A percentile compares a stretch with the other conserved stretches of the same genome.
These are phyloP conservation scores for Chinchilla lanigera DNA, from an alignment of 2,113 vertebrate species.

Conservation along the genomic window DNA sequence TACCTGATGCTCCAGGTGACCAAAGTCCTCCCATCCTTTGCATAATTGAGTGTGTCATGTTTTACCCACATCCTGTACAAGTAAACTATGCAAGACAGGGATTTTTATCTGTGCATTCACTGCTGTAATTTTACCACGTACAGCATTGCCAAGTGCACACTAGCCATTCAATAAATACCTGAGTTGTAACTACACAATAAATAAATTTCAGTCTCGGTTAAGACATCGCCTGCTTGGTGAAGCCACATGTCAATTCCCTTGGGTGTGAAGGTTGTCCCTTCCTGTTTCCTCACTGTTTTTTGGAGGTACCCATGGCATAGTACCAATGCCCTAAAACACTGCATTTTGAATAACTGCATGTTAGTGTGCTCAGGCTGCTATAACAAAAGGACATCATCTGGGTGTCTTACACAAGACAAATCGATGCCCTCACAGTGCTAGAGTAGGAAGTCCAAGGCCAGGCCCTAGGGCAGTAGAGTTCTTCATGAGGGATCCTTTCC, in stretches of 20 bases:
- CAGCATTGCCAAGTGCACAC: not conserved
- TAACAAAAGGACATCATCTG: not conserved
- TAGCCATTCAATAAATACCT: not conserved
- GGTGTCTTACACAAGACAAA: not conserved
- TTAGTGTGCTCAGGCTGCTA: not conserved
- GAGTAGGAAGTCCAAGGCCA: not conserved
- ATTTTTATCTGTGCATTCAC: not conserved
- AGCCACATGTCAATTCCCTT: not conserved
- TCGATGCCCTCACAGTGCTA: not conserved
- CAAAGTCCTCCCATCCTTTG: not conserved
- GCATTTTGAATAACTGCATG: not conserved
- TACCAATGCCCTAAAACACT: fast-evolving
- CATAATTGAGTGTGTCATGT: not conserved
- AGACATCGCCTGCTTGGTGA: not conserved
- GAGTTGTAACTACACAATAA: not conserved
- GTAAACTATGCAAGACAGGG: not conserved
- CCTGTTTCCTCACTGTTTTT: not conserved
- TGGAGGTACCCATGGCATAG: not conserved
- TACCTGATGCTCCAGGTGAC: not conserved
- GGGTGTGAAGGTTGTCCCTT: not conserved
- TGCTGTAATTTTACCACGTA: not conserved
- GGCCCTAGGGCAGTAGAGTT: not conserved
- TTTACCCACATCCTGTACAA: not conserved
- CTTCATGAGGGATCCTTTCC: not conserved
- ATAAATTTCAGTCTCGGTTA: not conserved